Base-by-base conservation (phyloP, 2,888 invertebrate species). In the Acronicta psi region DNA sequence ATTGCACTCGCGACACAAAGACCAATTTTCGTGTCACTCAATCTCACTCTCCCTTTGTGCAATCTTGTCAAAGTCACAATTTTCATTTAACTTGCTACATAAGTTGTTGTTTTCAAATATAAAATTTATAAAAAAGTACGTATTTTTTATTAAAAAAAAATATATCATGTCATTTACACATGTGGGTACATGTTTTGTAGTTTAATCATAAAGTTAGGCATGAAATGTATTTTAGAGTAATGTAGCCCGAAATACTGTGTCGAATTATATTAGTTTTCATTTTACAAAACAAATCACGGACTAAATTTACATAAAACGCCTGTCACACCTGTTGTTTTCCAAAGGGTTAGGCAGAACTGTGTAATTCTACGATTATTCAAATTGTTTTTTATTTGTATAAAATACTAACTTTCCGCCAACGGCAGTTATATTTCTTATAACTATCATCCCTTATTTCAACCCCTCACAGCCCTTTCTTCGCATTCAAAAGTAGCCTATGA, bases 181-280 rank as follows among this genome's bases (percentile, higher is more conserved):
- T 29, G 25, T 10, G 13, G n/a, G 31, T 17, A 36, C 36, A 41
- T 14, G n/a, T n/a, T 14, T 34, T 23, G 6, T 18, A 17, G 13
- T 61, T 47, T 61, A 5, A 44, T 53, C 31, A 13, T 13, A 70
- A 70, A 49, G 20, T 36, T 29, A 16, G n/a, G 14, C 37, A 45
- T 46, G 34, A 46, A 49, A 71, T 58, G 36, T 50, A 43, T 53
- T 59, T 37, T 50, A 54, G 40, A 42, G 41, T 38, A 51, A 72
- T 58, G 25, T 45, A 23, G 43, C 29, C 29, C 31, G 0, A 17
- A 34, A 25, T 29, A 31, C 36, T 7, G 65, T 43, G 57, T 46
- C 37, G 54, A 51, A 69, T 54, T 68, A 59, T 51, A 51, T 59
- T 41, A 43, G 58, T 65, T 57, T 56, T 71, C 43, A 18, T 51